Percentiles rank a stretch among this genome's conserved stretches.
Evolutionary conservation across 2,888 invertebrate species (phyloP).

Genomic region (Drosophila kuntzei): DNA sequence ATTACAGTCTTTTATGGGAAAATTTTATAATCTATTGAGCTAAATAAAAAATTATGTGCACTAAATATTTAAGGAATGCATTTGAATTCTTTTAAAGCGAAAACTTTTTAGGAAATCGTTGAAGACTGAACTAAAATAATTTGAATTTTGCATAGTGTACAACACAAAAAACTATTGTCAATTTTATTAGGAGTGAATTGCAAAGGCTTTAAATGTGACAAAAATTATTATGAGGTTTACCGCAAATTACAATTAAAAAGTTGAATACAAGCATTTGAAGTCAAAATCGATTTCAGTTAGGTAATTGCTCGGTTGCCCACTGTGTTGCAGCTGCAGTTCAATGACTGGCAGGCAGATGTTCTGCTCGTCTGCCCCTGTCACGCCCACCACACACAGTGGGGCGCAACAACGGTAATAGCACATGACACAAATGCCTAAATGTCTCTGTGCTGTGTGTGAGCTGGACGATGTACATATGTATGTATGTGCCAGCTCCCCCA

Average conservation of each 20-base stretch:
- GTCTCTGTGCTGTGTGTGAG: slow-evolving; percentile 22
- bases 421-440: slow-evolving; percentile 71
- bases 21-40: no score
- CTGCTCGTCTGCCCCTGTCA: slow-evolving; percentile 46
- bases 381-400: slow-evolving; percentile 50
- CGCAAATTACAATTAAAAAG: slow-evolving; percentile 17
- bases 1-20: no score
- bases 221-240: slow-evolving; percentile 3
- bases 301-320: slow-evolving; percentile 23
- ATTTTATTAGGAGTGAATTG: not conserved
- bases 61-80: not conserved
- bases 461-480: not conserved
- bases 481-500: slow-evolving; percentile 47
- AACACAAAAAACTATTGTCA: not conserved
- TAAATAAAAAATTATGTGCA: no score
- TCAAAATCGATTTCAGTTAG: slow-evolving; percentile 1
- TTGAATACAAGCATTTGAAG: not conserved
- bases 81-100: not conserved
- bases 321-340: slow-evolving; percentile 67
- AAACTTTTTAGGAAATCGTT: not conserved
- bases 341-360: slow-evolving; percentile 70
- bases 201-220: not conserved
- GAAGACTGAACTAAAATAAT: not conserved
- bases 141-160: not conserved
- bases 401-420: slow-evolving; percentile 69